phyloP scores from a whole-genome alignment of 1,140 invertebrate genomes.

The Cydia amplana region DNA sequence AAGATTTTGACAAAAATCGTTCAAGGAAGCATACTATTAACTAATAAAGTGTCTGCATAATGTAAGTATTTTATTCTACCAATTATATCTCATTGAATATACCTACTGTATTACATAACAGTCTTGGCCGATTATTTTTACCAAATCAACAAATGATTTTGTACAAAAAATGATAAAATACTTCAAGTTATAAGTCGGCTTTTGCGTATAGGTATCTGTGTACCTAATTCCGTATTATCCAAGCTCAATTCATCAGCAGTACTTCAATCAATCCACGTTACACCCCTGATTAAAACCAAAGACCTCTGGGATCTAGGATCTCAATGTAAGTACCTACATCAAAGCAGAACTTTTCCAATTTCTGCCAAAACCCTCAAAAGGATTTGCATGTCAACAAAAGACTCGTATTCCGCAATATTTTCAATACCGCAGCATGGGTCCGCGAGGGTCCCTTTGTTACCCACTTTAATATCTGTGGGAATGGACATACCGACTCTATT shows the following conservation, averaged over 20 bases:
- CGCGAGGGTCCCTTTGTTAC: slow-evolving; percentile 66
- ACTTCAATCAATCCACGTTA: slow-evolving; percentile 19
- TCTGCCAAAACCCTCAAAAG: slow-evolving; percentile 63
- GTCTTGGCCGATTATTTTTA: no score
- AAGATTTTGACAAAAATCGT: no score
- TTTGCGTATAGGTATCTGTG: not conserved
- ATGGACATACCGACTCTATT: slow-evolving; percentile 77
- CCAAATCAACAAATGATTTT: no score
- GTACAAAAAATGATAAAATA: no score
- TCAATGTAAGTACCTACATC: slow-evolving; percentile 50
- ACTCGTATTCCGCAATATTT: slow-evolving; percentile 63
- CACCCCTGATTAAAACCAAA: slow-evolving; percentile 27
- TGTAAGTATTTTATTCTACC: no score
- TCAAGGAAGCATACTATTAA: no score
- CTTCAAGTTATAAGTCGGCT: not conserved
- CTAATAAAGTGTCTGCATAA: no score
- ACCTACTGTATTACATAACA: no score
- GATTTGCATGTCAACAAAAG: slow-evolving; percentile 73
- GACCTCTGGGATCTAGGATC: slow-evolving; percentile 19
- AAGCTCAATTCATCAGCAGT: slow-evolving; percentile 1
- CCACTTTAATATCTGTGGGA: slow-evolving; percentile 78
- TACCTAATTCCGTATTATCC: not conserved
- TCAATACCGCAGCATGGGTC: slow-evolving; percentile 70
- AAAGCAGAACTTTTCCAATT: slow-evolving; percentile 76
- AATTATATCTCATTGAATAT: no score